Evolutionary conservation across 92 coral and sea anemone genomes (phyloP).

Genomic region (Anthopleura xanthogrammica): DNA sequence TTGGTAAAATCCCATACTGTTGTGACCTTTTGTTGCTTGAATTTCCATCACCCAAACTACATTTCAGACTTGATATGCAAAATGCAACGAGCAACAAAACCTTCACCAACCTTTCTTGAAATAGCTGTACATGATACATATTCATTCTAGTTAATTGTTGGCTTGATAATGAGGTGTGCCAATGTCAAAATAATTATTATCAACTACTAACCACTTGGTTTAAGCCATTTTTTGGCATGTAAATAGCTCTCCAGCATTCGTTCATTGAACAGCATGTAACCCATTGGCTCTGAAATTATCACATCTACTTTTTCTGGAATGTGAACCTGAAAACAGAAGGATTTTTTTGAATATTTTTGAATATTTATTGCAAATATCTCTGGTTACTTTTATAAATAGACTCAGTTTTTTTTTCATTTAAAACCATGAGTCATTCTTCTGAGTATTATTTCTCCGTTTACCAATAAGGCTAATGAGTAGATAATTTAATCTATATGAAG

Average conservation of each 20-base stretch:
- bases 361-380: too few relatives aligned
- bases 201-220: slow-evolving; percentile 75
- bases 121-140: too few relatives aligned
- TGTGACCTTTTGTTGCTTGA: too few relatives aligned
- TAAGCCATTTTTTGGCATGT: slow-evolving; percentile 99
- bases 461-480: background rate
- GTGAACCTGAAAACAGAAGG: slow-evolving; percentile 58
- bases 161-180: too few relatives aligned
- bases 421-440: background rate
- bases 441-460: background rate
- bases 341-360: background rate
- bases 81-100: too few relatives aligned
- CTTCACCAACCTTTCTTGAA: too few relatives aligned
- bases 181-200: background rate
- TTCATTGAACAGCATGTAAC: slow-evolving; percentile 96
- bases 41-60: too few relatives aligned
- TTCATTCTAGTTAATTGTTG: too few relatives aligned
- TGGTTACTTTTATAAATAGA: background rate
- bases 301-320: slow-evolving; percentile 93
- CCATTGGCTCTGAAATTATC: slow-evolving; percentile 99
- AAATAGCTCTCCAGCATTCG: slow-evolving; percentile 96
- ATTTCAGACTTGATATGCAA: too few relatives aligned
- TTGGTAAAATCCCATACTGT: too few relatives aligned
- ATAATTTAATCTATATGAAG: too few relatives aligned
- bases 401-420: background rate